These are phyloP conservation scores for Xyliphius kryptos DNA, from an alignment of 2,113 vertebrate species.

Conservation along the genomic window DNA sequence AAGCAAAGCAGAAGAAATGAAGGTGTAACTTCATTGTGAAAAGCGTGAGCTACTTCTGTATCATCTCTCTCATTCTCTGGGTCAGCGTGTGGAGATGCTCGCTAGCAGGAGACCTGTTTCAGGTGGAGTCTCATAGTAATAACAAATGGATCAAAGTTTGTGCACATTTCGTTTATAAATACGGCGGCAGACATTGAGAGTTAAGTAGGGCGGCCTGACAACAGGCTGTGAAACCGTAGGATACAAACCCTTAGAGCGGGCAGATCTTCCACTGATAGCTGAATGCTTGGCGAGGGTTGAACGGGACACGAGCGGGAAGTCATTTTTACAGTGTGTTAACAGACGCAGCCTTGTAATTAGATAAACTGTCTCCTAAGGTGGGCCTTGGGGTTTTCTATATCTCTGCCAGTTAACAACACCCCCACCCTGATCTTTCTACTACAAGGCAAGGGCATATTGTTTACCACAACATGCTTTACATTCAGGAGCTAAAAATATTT, in stretches of 20 bases:
- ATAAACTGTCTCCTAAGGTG: conserved; percentile 4
- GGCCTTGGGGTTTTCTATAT: conserved; percentile 1
- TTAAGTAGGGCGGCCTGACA: conserved; percentile 29
- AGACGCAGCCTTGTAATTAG: conserved; percentile 16
- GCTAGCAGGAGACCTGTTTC: conserved; percentile 19
- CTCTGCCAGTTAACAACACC: no score
- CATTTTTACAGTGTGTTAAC: background rate
- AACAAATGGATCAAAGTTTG: conserved; percentile 36
- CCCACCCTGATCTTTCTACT: no score
- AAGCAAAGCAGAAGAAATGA: conserved; percentile 18
- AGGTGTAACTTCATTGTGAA: conserved; percentile 22
- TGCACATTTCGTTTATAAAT: no score
- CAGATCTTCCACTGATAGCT: background rate
- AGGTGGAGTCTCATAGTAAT: conserved; percentile 16
- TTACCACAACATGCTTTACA: no score
- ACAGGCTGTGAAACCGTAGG: conserved; percentile 4
- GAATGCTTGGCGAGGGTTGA: conserved; percentile 17
- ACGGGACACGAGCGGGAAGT: background rate
- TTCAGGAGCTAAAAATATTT: no score
- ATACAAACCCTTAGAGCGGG: background rate
- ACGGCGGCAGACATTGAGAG: background rate
- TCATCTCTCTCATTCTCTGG: no score
- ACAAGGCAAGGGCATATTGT: no score
- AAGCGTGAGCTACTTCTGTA: conserved; percentile 5
- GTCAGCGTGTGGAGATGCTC: no score